These are phyloP conservation scores for Schizopygopsis pylzovi DNA, from an alignment of 2,797 vertebrate genomes.

Conservation along the genomic window DNA sequence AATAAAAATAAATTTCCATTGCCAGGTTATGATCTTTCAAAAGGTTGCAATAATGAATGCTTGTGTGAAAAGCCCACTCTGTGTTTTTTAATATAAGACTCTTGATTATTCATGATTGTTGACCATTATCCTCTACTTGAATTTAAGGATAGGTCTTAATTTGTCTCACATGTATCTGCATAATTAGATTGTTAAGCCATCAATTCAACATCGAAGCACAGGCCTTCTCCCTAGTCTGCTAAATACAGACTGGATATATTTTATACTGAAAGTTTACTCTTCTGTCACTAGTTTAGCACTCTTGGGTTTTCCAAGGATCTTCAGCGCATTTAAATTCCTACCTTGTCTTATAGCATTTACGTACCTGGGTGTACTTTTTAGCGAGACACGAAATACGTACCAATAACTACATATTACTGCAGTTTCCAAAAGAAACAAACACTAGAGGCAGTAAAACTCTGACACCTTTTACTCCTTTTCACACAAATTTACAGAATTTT, in stretches of 20 bases:
- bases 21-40: neutral
- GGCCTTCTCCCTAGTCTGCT: neutral
- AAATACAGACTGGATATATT: neutral
- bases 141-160: neutral
- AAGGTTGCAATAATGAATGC: neutral
- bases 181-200: conserved; percentile 33
- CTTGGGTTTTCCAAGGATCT: neutral
- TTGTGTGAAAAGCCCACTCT: neutral
- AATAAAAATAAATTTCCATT: neutral
- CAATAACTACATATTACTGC: too few relatives aligned
- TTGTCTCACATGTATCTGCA: conserved; percentile 30
- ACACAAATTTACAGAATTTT: too few relatives aligned
- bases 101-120: conserved; percentile 28
- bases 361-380: too few relatives aligned
- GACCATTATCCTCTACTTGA: conserved; percentile 42
- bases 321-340: neutral
- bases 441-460: too few relatives aligned
- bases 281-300: neutral
- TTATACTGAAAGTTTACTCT: neutral
- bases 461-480: too few relatives aligned
- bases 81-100: conserved; percentile 9
- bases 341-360: too few relatives aligned
- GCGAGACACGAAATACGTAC: too few relatives aligned
- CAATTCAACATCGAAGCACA: conserved; percentile 36
- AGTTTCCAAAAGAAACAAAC: too few relatives aligned